Base-by-base conservation (phyloP, 2,113 vertebrate genomes). In the Bos indicus region DNA sequence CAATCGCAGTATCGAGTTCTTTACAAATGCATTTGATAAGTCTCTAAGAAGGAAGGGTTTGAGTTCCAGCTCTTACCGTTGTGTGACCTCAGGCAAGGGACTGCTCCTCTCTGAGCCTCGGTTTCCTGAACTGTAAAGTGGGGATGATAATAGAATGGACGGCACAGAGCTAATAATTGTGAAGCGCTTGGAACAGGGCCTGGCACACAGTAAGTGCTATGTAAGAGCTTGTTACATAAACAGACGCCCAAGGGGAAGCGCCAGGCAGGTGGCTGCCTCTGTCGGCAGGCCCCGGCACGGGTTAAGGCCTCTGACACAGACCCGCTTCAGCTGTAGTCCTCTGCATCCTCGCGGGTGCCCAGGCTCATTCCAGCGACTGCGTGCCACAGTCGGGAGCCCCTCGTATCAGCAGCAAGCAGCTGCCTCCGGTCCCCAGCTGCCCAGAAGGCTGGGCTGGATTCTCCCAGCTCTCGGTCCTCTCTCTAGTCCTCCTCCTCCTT, bases 81-180 rank as follows among this genome's bases (percentile, higher is more conserved):
- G 48, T 6, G 46, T 52, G 78, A 64, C 67, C 83, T 36, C 4
- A 0, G 33, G 12, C 12, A 17, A 13, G 60, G 6, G 54, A 17
- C 26, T 5, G 15, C 7, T 1, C 62, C 92, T 40, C 62, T 87
- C 64, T 46, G 67, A n/a, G 60, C 48, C 23, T 86, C 15, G 0
- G 52, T 33, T 26, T 82, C 52, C 60, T 62, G 23, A 3, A 33
- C 95, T 77, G 33, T 9, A 17, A 28, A n/a, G 36, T 14, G 51
- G 64, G 51, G 6, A 25, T 0, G 11, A 7, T 0, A 3, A 23
- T 0, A 0, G 82, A 17, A 1, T 2, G 0, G 1, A 2, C 14
- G 1, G 30, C 28, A 0, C 2, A 26, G 78, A 1, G n/a, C 13
- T 0, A 30, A 7, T 26, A 11, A 36, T 36, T 25, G 57, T 54